Percentiles rank a stretch among this genome's conserved stretches.
Conservation (phyloP, 2,113 vertebrate species). For the Malurus melanocephalus region DNA sequence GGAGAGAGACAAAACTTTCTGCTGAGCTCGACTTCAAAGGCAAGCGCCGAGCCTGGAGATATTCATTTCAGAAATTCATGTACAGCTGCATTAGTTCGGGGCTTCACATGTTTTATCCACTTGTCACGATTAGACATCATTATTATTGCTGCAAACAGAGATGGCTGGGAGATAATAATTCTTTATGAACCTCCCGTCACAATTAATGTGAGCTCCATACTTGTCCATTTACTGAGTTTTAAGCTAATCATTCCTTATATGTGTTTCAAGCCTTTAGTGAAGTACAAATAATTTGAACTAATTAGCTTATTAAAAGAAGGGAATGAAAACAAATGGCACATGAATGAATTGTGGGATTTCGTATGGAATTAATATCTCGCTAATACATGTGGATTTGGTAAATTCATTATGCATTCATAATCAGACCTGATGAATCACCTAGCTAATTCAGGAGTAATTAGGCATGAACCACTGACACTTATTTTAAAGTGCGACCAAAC, state of each 20-base stretch:
- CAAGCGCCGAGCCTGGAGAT: background rate
- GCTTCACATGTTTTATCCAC: conserved; percentile 64
- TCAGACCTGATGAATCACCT: conserved; percentile 79
- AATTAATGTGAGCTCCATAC: conserved; percentile 65
- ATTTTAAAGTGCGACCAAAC: conserved; percentile 66
- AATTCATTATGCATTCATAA: conserved; percentile 77
- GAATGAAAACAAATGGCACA: conserved; percentile 79
- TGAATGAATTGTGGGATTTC: conserved; percentile 75
- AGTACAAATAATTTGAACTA: conserved; percentile 81
- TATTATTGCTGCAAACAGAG: conserved; percentile 70
- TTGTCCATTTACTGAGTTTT: conserved; percentile 69
- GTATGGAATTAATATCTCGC: conserved; percentile 73
- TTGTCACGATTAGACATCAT: conserved; percentile 69
- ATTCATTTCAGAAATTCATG: conserved; percentile 56
- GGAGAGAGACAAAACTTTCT: conserved; percentile 14
- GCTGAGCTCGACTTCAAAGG: conserved; percentile 48
- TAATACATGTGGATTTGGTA: conserved; percentile 74
- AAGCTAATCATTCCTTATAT: conserved; percentile 74
- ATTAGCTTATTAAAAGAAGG: conserved; percentile 77
- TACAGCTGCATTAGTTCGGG: conserved; percentile 64
- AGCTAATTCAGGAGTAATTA: conserved; percentile 78
- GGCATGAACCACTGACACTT: conserved; percentile 72
- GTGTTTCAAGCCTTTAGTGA: conserved; percentile 74
- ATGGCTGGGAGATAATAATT: conserved; percentile 71
- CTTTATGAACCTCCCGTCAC: conserved; percentile 73